Percentiles rank a stretch among this genome's conserved stretches.
These are phyloP conservation scores for Anguilla obscura DNA, from an alignment of 2,797 vertebrate genomes.

Conservation along the genomic window DNA sequence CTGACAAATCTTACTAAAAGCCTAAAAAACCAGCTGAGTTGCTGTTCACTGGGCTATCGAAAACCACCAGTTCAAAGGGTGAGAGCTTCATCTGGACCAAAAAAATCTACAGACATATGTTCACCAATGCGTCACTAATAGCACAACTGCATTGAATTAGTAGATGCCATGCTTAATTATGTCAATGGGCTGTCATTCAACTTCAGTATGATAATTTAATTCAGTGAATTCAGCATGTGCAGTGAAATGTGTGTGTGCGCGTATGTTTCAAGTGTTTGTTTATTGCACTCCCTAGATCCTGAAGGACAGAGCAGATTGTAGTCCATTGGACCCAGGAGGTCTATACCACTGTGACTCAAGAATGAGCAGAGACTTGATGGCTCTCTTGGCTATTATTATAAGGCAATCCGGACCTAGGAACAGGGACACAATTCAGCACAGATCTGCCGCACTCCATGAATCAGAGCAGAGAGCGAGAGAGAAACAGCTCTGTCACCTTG, in stretches of 20 bases:
- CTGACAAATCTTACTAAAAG: not conserved
- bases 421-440: not conserved
- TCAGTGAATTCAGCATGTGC: not conserved
- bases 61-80: not conserved
- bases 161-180: not conserved
- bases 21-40: not conserved
- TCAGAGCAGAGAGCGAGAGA: not conserved
- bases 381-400: not conserved
- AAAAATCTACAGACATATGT: not conserved
- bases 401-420: not conserved
- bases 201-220: not conserved
- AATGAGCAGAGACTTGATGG: not conserved
- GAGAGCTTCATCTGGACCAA: not conserved
- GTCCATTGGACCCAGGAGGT: not conserved
- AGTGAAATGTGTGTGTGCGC: not conserved
- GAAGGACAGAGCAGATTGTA: not conserved
- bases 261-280: not conserved
- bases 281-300: not conserved
- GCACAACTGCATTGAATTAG: not conserved
- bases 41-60: not conserved
- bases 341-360: not conserved
- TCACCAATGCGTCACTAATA: not conserved
- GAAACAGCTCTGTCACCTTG: not conserved
- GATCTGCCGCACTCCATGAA: not conserved
- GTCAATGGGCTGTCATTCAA: not conserved